Conservation (phyloP, 2,888 invertebrate species). For the Cosmia trapezina region DNA sequence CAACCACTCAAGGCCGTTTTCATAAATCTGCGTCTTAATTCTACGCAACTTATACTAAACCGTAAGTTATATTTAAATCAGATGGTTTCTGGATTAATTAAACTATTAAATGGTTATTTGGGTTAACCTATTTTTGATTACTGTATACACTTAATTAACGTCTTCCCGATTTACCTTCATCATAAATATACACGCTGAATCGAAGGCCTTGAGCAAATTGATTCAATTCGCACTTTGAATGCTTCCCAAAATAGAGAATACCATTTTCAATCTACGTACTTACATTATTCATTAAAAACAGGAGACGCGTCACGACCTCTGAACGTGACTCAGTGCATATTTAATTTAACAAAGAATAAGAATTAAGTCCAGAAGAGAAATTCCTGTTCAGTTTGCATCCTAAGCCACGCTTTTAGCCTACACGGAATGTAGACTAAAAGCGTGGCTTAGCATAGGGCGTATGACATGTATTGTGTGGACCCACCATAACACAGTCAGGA, state of each 20-base stretch:
- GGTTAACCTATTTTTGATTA: neutral
- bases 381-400: neutral
- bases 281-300: constrained; percentile 25
- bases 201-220: neutral
- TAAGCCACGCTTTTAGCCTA: neutral
- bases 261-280: constrained; percentile 11
- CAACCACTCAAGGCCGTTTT: too few relatives aligned
- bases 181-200: neutral
- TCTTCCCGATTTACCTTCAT: neutral
- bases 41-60: too few relatives aligned
- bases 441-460: too few relatives aligned
- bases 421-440: too few relatives aligned
- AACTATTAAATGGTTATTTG: neutral
- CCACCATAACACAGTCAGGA: too few relatives aligned
- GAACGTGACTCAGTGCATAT: constrained; percentile 23
- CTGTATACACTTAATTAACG: neutral
- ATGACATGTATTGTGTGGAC: too few relatives aligned
- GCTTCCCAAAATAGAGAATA: constrained; percentile 4
- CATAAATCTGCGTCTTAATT: too few relatives aligned
- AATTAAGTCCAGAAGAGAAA: neutral
- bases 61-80: neutral
- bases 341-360: neutral
- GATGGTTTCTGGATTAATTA: neutral
- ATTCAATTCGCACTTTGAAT: neutral
- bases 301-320: constrained; percentile 21